These are phyloP conservation scores for Danio albolineatus DNA, from an alignment of 2,797 vertebrate species.

Conservation along the genomic window DNA sequence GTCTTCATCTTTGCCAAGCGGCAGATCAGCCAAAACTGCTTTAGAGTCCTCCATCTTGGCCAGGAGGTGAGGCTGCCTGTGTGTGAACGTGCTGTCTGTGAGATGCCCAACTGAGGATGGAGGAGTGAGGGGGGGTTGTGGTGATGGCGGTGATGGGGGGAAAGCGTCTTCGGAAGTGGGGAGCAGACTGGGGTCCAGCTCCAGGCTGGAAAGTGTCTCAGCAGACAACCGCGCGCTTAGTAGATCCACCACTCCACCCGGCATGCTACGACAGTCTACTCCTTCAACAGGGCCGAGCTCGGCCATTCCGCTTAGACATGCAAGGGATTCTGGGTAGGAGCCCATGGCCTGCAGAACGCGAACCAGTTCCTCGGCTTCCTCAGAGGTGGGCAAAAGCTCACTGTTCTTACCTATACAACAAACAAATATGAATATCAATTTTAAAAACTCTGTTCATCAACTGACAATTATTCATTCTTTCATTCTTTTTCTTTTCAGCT, in stretches of 20 bases:
- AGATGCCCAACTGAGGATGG: conserved; percentile 72
- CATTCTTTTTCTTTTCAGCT: too few relatives aligned
- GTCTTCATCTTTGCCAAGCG: conserved; percentile 51
- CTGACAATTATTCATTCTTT: too few relatives aligned
- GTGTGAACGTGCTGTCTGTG: conserved; percentile 39
- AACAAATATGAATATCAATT: conserved; percentile 32
- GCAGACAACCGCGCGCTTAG: conserved; percentile 90
- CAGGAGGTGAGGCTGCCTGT: conserved; percentile 47
- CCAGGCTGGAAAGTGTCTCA: conserved; percentile 93
- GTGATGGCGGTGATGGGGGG: conserved; percentile 89
- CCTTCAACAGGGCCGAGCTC: conserved; percentile 91
- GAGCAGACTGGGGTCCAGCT: conserved; percentile 96
- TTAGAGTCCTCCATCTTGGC: conserved; percentile 39
- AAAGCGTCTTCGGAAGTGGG: conserved; percentile 86
- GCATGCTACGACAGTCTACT: conserved; percentile 89
- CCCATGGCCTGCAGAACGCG: conserved; percentile 97
- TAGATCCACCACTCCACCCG: conserved; percentile 92
- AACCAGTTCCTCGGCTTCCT: conserved; percentile 98
- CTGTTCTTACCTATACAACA: conserved; percentile 90
- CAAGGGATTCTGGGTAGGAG: conserved; percentile 88
- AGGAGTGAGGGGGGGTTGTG: conserved; percentile 91
- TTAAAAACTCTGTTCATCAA: too few relatives aligned
- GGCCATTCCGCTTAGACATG: conserved; percentile 95
- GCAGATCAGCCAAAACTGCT: conserved; percentile 40
- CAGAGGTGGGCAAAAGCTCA: conserved; percentile 95